Evolutionary conservation across 2,113 vertebrate genomes (phyloP).

Genomic region (Plotosus lineatus): DNA sequence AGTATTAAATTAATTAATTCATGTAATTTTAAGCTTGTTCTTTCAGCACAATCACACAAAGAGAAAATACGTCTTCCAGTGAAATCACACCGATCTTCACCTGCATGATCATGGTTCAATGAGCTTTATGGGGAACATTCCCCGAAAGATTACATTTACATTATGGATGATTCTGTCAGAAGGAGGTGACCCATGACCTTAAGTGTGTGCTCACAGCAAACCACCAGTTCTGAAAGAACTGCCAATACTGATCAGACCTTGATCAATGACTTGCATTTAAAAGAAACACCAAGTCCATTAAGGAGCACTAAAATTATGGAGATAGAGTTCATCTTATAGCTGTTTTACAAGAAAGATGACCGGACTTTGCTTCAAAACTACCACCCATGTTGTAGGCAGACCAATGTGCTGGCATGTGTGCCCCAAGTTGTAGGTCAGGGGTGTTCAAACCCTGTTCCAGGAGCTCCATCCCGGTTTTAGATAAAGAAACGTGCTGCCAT

Average conservation of each 20-base stretch:
- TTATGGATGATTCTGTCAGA: constrained; percentile 11
- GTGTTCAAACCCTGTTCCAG: no score
- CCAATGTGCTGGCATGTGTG: no score
- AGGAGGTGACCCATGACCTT: constrained; percentile 13
- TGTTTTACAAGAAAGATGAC: neutral
- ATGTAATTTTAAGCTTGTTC: no score
- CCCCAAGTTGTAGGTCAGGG: no score
- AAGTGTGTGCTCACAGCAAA: neutral
- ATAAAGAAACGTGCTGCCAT: no score
- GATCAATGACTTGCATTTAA: constrained; percentile 4
- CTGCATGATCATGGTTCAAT: neutral
- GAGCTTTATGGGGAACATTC: neutral
- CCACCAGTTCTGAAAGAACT: neutral
- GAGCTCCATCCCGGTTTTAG: no score
- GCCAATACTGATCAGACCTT: constrained; percentile 18
- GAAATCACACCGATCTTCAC: constrained; percentile 18
- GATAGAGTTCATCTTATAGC: no score
- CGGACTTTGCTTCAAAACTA: neutral
- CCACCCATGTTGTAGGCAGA: neutral
- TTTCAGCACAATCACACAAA: neutral
- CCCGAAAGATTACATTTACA: constrained; percentile 9
- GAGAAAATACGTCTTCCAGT: neutral
- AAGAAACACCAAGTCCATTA: no score
- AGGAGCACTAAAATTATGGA: neutral
- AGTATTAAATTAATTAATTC: no score